phyloP scores from a whole-genome alignment of 1,140 invertebrate species.

The Zaprionus capensis region DNA sequence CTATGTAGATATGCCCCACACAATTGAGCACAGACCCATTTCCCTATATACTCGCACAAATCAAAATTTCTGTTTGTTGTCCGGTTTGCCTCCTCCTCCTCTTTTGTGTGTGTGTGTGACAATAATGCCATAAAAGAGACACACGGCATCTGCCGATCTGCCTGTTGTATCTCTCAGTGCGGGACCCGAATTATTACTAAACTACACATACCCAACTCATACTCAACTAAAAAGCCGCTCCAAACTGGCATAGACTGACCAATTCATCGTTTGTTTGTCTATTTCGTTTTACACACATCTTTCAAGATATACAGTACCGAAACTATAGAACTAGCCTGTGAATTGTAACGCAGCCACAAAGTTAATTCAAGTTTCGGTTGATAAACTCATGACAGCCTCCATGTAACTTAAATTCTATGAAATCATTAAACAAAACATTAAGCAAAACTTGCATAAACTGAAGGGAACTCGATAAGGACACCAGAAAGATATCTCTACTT shows the following conservation, averaged over 20 bases:
- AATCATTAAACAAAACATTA: too few species aligned
- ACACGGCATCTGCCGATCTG: conserved; percentile 1
- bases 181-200: conserved; percentile 29
- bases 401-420: too few species aligned
- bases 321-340: not conserved
- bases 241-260: conserved; percentile 33
- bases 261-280: not conserved
- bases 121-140: not conserved
- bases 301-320: not conserved
- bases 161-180: not conserved
- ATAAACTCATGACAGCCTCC: too few species aligned
- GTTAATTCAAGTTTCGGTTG: too few species aligned
- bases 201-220: conserved; percentile 7
- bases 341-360: not conserved
- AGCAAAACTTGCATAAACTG: too few species aligned
- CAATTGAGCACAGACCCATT: conserved; percentile 79
- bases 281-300: not conserved
- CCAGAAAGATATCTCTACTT: too few species aligned
- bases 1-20: conserved; percentile 30
- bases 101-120: conserved; percentile 54
- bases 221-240: conserved; percentile 21
- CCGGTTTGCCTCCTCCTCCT: conserved; percentile 31
- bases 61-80: conserved; percentile 63
- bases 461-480: too few species aligned
- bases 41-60: conserved; percentile 75